Evolutionary conservation across 2,113 vertebrate species (phyloP).

Genomic region (Pelodiscus sinensis): DNA sequence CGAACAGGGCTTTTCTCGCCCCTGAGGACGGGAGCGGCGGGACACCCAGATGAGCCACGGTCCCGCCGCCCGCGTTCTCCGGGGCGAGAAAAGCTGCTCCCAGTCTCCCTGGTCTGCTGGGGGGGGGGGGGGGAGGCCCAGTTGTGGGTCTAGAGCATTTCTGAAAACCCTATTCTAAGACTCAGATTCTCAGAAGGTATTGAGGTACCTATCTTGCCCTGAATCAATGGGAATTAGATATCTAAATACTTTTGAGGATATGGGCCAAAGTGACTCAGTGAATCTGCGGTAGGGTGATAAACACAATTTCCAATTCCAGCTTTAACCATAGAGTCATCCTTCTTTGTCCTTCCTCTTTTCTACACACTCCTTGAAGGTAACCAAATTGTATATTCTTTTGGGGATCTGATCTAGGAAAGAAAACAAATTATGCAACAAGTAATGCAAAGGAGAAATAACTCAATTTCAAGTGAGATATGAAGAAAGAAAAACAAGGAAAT

Average conservation of each 20-base stretch:
- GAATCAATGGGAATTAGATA: background rate
- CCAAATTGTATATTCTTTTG: background rate
- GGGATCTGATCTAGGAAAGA: background rate
- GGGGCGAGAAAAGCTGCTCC: no score
- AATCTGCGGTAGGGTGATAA: background rate
- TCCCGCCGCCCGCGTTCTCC: no score
- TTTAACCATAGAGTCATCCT: background rate
- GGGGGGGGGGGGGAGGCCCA: no score
- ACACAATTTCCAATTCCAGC: background rate
- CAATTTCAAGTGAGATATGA: background rate
- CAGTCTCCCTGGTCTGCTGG: no score
- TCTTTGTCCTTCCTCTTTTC: background rate
- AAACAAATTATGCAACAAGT: background rate
- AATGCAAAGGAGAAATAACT: background rate
- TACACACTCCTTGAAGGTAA: background rate
- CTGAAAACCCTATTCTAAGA: rapidly evolving
- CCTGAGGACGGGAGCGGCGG: no score
- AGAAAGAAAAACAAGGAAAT: background rate
- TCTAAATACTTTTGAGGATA: no score
- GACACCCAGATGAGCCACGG: no score
- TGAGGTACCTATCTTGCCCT: background rate
- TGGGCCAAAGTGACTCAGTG: background rate
- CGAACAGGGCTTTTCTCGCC: no score
- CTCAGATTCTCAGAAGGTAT: background rate
- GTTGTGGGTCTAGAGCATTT: background rate